phyloP scores from a whole-genome alignment of 2,797 vertebrate species.

The Sebastes baramenuke region DNA sequence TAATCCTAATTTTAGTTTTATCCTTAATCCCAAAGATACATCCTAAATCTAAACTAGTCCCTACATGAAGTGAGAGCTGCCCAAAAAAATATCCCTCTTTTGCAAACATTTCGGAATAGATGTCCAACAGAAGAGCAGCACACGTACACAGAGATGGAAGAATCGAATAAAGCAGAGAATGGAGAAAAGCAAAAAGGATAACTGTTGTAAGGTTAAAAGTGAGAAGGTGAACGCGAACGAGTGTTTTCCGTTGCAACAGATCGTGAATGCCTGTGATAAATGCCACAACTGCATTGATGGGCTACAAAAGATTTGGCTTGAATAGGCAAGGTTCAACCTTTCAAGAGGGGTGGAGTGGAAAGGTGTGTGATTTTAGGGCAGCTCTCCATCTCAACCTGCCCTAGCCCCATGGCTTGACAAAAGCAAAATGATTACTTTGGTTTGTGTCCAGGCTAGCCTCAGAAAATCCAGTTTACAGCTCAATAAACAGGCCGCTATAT shows the following conservation, averaged over 20 bases:
- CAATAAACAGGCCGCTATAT: conserved; percentile 69
- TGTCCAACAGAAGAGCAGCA: background rate
- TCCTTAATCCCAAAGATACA: background rate
- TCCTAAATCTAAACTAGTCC: background rate
- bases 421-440: conserved; percentile 69
- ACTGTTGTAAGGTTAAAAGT: background rate
- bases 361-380: conserved; percentile 21
- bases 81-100: background rate
- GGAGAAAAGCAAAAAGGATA: background rate
- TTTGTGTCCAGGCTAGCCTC: conserved; percentile 59
- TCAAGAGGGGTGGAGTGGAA: conserved; percentile 11
- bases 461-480: conserved; percentile 68
- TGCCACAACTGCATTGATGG: background rate
- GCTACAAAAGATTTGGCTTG: background rate
- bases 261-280: background rate
- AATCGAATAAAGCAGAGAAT: background rate
- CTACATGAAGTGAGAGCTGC: background rate
- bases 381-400: conserved; percentile 29
- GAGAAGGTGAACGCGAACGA: background rate
- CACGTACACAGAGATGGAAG: background rate
- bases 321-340: conserved; percentile 1
- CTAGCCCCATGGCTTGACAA: conserved; percentile 42
- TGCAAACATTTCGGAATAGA: background rate
- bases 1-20: background rate
- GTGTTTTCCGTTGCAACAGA: background rate